phyloP scores from a whole-genome alignment of 2,113 vertebrate genomes.

The Neotoma lepida region DNA sequence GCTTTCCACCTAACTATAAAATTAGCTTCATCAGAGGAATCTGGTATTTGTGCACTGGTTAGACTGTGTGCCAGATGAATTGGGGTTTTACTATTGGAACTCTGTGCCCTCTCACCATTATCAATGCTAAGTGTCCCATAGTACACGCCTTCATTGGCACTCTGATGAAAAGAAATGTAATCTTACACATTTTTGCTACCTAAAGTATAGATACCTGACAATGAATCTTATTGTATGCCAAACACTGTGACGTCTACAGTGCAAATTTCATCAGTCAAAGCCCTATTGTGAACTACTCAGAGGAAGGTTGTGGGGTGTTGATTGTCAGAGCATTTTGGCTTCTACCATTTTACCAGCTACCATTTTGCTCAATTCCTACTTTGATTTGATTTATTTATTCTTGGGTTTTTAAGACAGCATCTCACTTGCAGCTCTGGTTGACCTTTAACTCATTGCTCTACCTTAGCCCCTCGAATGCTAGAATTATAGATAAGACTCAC shows the following conservation, averaged over 20 bases:
- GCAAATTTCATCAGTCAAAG: neutral
- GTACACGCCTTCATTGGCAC: neutral
- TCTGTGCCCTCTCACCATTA: constrained; percentile 14
- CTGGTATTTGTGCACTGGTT: neutral
- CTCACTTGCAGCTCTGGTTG: neutral
- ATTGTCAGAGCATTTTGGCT: constrained; percentile 22
- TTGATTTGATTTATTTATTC: neutral
- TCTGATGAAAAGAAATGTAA: constrained; percentile 46
- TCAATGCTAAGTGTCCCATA: neutral
- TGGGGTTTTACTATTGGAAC: neutral
- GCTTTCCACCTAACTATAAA: neutral
- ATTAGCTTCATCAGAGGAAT: neutral
- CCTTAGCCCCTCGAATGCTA: neutral
- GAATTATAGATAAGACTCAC: neutral
- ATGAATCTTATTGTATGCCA: constrained; percentile 20
- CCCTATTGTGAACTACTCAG: neutral
- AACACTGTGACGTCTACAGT: neutral
- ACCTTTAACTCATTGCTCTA: neutral
- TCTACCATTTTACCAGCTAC: neutral
- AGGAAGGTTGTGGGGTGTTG: neutral
- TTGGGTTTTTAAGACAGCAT: neutral
- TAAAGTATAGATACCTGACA: constrained; percentile 1
- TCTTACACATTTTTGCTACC: neutral
- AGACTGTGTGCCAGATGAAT: neutral
- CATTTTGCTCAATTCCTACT: neutral